These are phyloP conservation scores for Oscheius myriophilus DNA, from an alignment of 2,888 invertebrate genomes.

Conservation along the genomic window DNA sequence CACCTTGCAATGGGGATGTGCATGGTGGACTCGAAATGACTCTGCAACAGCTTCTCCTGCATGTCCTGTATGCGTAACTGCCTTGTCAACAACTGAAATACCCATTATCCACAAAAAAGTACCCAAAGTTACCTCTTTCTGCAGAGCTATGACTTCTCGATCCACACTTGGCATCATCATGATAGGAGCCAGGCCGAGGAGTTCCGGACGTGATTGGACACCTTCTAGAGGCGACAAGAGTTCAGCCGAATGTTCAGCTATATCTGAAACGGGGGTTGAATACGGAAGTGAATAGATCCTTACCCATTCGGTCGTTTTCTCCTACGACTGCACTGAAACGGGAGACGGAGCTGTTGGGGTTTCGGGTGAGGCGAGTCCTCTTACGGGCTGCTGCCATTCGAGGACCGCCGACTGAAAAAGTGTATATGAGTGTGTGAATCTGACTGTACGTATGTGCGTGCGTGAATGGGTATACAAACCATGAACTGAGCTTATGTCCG, in stretches of 20 bases:
- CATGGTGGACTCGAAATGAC: constrained; percentile 39
- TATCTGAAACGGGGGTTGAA: constrained; percentile 4
- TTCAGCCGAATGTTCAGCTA: constrained; percentile 14
- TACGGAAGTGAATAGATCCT: neutral
- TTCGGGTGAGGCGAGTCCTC: too few relatives aligned
- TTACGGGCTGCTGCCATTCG: too few relatives aligned
- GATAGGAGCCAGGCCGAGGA: constrained; percentile 44
- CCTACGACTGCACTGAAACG: too few relatives aligned
- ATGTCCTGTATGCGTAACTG: constrained; percentile 51
- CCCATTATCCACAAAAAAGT: neutral
- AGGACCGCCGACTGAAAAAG: too few relatives aligned
- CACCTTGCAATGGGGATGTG: constrained; percentile 45
- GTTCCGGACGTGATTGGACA: constrained; percentile 25
- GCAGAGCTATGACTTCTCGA: constrained; percentile 48
- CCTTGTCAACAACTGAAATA: constrained; percentile 43
- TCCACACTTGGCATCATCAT: constrained; percentile 49
- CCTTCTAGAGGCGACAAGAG: constrained; percentile 21
- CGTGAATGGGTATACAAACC: too few relatives aligned
- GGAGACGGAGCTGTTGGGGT: too few relatives aligned
- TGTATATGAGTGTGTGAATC: too few relatives aligned
- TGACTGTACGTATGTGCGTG: too few relatives aligned
- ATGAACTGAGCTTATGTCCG: too few relatives aligned
- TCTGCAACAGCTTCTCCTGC: constrained; percentile 47
- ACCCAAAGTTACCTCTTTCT: constrained; percentile 43
- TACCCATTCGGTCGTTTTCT: too few relatives aligned